Percentiles rank a stretch among this genome's conserved stretches.
Evolutionary conservation across 1,140 invertebrate species (phyloP).

Genomic region (Pararge aegeria): DNA sequence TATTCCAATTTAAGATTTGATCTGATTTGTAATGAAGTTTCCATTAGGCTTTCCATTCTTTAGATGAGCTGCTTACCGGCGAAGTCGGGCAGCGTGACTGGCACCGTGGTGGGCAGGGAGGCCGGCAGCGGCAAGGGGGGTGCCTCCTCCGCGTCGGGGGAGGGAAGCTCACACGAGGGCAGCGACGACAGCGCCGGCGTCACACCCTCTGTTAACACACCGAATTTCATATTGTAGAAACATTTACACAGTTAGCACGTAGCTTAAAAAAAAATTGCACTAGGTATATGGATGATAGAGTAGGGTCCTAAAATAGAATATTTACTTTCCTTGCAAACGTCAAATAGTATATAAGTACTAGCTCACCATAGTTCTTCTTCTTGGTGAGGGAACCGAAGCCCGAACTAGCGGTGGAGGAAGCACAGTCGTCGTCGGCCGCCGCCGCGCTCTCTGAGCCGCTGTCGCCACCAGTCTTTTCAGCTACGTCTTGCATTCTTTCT

Average conservation of each 20-base stretch:
- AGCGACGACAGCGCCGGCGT: slow-evolving; percentile 52
- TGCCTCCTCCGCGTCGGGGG: slow-evolving; percentile 53
- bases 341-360: too few relatives aligned
- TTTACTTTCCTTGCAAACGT: too few relatives aligned
- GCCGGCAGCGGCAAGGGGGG: slow-evolving; percentile 31
- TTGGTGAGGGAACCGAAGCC: slow-evolving; percentile 92
- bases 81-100: slow-evolving; percentile 37
- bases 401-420: slow-evolving; percentile 88
- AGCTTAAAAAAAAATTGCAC: too few relatives aligned
- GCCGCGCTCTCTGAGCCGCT: slow-evolving; percentile 67
- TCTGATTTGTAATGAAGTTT: too few relatives aligned
- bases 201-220: slow-evolving; percentile 42
- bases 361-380: slow-evolving; percentile 79
- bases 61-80: slow-evolving; percentile 33
- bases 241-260: too few relatives aligned
- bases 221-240: too few relatives aligned
- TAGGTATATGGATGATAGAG: too few relatives aligned
- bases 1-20: too few relatives aligned
- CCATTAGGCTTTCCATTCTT: background rate
- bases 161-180: slow-evolving; percentile 57
- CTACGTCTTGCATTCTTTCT: slow-evolving; percentile 64
- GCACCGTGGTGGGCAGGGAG: background rate
- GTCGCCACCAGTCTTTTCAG: slow-evolving; percentile 72
- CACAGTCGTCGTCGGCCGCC: slow-evolving; percentile 82
- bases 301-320: too few relatives aligned